Evolutionary conservation across 2,797 vertebrate genomes (phyloP).

Genomic region (Naso thynnoides): DNA sequence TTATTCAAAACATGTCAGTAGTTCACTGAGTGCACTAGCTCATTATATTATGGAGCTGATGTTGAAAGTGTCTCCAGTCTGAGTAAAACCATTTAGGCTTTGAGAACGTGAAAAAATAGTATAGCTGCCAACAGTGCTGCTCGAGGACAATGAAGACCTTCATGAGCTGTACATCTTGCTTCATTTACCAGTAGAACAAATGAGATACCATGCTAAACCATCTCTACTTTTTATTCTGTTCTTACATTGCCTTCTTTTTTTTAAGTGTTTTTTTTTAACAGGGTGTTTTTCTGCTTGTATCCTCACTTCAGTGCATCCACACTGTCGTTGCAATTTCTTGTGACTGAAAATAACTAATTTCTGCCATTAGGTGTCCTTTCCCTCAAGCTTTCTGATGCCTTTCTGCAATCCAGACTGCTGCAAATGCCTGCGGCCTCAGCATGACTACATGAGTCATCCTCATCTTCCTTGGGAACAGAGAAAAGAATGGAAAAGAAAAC

Average conservation of each 20-base stretch:
- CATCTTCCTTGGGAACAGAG: slow-evolving; percentile 13
- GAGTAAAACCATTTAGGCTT: slow-evolving; percentile 14
- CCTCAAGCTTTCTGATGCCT: slow-evolving; percentile 14
- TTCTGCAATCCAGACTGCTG: slow-evolving; percentile 25
- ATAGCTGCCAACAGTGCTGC: slow-evolving; percentile 23
- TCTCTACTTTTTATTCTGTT: slow-evolving; percentile 7
- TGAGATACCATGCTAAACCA: background rate
- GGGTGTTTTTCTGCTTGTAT: background rate
- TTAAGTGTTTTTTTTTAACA: background rate
- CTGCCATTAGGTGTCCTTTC: slow-evolving; percentile 54
- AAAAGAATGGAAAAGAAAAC: slow-evolving; percentile 12
- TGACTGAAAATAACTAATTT: slow-evolving; percentile 54
- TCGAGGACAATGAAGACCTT: slow-evolving; percentile 20
- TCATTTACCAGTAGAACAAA: slow-evolving; percentile 40
- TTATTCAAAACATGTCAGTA: slow-evolving; percentile 44
- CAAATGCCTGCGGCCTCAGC: slow-evolving; percentile 55
- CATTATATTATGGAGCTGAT: slow-evolving; percentile 37
- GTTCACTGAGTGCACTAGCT: slow-evolving; percentile 14
- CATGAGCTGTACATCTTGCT: slow-evolving; percentile 30
- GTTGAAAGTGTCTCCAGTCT: slow-evolving; percentile 8
- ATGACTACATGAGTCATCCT: slow-evolving; percentile 45
- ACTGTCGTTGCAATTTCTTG: background rate
- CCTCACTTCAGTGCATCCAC: background rate
- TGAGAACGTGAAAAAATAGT: slow-evolving; percentile 39
- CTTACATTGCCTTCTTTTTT: background rate